phyloP scores from a whole-genome alignment of 2,113 vertebrate species.

The Embiotoca jacksoni region DNA sequence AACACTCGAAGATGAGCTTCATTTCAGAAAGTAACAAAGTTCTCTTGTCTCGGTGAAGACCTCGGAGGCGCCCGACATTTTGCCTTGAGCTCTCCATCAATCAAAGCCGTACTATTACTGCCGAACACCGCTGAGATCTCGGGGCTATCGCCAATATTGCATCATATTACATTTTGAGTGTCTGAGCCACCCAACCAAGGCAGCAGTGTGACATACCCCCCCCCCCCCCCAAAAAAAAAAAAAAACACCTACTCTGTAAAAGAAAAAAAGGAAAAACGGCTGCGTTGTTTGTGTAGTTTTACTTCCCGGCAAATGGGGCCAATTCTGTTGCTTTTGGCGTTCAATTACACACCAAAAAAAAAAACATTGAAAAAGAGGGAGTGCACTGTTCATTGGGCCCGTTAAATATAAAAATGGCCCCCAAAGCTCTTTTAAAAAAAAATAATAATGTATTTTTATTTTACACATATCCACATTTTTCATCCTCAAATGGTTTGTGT shows the following conservation, averaged over 20 bases:
- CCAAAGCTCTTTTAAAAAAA: constrained; percentile 18
- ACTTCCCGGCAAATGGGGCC: constrained; percentile 43
- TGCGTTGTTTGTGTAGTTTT: not conserved
- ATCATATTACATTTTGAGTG: constrained; percentile 58
- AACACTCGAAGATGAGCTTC: constrained; percentile 60
- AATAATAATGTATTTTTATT: too few species aligned
- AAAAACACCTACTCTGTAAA: constrained; percentile 34
- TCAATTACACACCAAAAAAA: constrained; percentile 29
- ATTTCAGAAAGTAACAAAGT: constrained; percentile 64
- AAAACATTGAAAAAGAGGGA: not conserved
- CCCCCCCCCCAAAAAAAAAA: constrained; percentile 7
- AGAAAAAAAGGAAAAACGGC: not conserved
- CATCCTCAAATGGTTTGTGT: not conserved
- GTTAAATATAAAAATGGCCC: constrained; percentile 20
- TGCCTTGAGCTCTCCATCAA: constrained; percentile 70
- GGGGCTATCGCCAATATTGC: constrained; percentile 60
- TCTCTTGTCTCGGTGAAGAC: constrained; percentile 62
- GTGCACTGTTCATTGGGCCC: not conserved
- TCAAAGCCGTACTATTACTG: constrained; percentile 64
- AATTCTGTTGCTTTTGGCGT: constrained; percentile 44
- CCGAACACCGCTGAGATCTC: constrained; percentile 48
- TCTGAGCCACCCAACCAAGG: constrained; percentile 50
- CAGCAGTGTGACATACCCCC: not conserved
- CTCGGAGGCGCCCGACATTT: constrained; percentile 60
- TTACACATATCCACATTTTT: constrained; percentile 25